A percentile compares a stretch with the other conserved stretches of the same genome.
Evolutionary conservation across 1,140 invertebrate genomes (phyloP).

Genomic region (Anadara kagoshimensis): DNA sequence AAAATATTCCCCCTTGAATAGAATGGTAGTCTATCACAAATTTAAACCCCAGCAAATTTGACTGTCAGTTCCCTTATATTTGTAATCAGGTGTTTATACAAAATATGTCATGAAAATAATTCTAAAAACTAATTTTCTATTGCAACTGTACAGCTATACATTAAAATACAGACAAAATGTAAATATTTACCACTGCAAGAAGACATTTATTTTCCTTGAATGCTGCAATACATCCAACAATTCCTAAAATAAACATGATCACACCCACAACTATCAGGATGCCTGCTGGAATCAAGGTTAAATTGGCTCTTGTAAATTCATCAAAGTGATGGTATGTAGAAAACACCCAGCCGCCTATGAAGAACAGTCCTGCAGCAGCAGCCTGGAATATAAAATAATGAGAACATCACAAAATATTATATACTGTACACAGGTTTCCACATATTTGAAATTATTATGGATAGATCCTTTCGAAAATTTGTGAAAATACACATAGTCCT

Average conservation of each 20-base stretch:
- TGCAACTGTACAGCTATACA: too few species aligned
- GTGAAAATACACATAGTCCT: neutral
- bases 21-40: too few species aligned
- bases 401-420: too few species aligned
- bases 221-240: constrained; percentile 92
- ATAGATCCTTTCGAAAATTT: neutral
- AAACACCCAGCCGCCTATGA: constrained; percentile 67
- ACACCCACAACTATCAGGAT: constrained; percentile 84
- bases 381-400: constrained; percentile 50
- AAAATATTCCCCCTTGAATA: too few species aligned
- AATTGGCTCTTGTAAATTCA: constrained; percentile 60
- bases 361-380: constrained; percentile 65
- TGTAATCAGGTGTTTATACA: too few species aligned
- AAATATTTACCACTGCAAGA: constrained; percentile 82
- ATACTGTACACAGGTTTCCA: neutral
- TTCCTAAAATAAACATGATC: constrained; percentile 87
- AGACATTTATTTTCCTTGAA: constrained; percentile 89
- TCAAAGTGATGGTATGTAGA: constrained; percentile 67
- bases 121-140: too few species aligned
- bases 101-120: too few species aligned
- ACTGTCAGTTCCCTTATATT: too few species aligned
- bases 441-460: neutral
- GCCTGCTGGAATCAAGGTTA: constrained; percentile 66
- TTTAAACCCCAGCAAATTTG: too few species aligned
- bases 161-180: neutral